Conservation (phyloP, 2,113 vertebrate species). For the Microtus oregoni region DNA sequence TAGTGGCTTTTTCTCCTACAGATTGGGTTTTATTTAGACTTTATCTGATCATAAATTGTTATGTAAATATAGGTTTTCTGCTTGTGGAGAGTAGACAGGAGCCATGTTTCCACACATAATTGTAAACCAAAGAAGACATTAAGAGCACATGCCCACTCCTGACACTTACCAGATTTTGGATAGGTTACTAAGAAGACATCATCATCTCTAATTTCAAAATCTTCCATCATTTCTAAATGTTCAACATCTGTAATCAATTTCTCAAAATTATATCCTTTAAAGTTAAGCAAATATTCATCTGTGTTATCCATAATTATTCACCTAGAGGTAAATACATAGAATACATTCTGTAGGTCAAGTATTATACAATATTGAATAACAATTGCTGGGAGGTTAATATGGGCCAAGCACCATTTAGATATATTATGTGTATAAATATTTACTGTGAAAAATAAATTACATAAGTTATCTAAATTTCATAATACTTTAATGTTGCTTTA, state of each 20-base stretch:
- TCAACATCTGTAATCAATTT: fast-evolving
- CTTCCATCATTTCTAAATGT: background rate
- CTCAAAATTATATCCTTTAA: conserved; percentile 48
- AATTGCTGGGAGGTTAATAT: background rate
- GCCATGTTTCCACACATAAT: no score
- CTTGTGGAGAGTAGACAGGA: background rate
- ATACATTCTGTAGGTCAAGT: background rate
- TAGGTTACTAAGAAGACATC: conserved; percentile 53
- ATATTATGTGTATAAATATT: background rate
- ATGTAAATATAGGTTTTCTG: background rate
- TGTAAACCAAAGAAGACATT: background rate
- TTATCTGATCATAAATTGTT: background rate
- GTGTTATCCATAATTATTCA: conserved; percentile 36
- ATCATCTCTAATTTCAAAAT: conserved; percentile 68
- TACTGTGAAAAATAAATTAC: background rate
- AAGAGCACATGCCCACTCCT: background rate
- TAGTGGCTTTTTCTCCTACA: background rate
- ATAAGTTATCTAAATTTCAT: background rate
- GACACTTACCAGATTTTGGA: conserved; percentile 70
- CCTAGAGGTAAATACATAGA: conserved; percentile 26
- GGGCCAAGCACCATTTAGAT: background rate
- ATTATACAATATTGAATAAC: background rate
- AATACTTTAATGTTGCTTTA: background rate
- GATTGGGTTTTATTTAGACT: background rate
- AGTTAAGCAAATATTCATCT: background rate